Evolutionary conservation across 2,113 vertebrate genomes (phyloP).

Genomic region (Phainopepla nitens): DNA sequence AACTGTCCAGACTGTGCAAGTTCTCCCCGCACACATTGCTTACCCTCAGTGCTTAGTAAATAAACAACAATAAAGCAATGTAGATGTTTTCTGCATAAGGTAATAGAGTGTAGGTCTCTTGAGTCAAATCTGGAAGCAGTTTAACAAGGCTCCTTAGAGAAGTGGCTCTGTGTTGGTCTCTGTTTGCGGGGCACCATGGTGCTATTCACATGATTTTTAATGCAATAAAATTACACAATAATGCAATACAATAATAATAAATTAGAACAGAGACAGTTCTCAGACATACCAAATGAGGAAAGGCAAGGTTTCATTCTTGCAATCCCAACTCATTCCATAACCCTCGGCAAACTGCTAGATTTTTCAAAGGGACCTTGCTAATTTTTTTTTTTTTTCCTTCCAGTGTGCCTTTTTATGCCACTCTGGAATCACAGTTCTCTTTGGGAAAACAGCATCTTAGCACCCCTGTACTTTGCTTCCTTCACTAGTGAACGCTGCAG

Average conservation of each 20-base stretch:
- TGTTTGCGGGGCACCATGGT: slow-evolving; percentile 39
- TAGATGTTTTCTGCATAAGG: slow-evolving; percentile 20
- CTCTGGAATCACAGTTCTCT: not conserved
- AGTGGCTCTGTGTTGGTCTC: slow-evolving; percentile 31
- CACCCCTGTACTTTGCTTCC: not conserved
- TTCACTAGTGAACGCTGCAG: not conserved
- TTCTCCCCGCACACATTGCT: rapidly evolving
- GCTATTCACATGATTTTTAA: slow-evolving; percentile 51
- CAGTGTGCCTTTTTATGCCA: not conserved
- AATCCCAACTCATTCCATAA: not conserved
- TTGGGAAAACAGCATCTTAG: not conserved
- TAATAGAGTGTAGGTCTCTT: slow-evolving; percentile 20
- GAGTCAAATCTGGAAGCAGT: slow-evolving; percentile 38
- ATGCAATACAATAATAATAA: slow-evolving; percentile 53
- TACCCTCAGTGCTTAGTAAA: not conserved
- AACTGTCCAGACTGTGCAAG: not conserved
- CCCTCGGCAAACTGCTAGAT: not conserved
- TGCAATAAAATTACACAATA: slow-evolving; percentile 60
- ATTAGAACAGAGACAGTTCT: not conserved
- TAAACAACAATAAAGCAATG: slow-evolving; percentile 39
- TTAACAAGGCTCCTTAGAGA: slow-evolving; percentile 13
- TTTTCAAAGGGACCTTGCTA: not conserved
- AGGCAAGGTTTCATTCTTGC: slow-evolving; percentile 30
- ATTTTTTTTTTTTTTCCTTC: not conserved
- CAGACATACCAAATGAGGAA: slow-evolving; percentile 33